Conservation (phyloP, 2,888 invertebrate genomes). For the Coleophora flavipennella region DNA sequence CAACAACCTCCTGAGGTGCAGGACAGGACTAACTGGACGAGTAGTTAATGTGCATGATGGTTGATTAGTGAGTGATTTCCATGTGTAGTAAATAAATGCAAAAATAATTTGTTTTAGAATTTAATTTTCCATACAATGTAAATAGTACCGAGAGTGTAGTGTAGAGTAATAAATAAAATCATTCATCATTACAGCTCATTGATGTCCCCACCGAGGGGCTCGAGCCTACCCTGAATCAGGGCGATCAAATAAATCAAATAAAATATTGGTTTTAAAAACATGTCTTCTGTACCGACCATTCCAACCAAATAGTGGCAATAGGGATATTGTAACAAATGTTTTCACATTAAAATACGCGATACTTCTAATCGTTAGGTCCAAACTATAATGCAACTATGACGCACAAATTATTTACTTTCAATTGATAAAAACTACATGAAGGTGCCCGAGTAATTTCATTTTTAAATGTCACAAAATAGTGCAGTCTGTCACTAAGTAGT, state of each 20-base stretch:
- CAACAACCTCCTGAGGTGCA: too few species aligned
- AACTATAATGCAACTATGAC: constrained; percentile 31
- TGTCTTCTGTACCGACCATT: constrained; percentile 43
- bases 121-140: constrained; percentile 39
- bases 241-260: too few species aligned
- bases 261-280: constrained; percentile 18
- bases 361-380: constrained; percentile 22
- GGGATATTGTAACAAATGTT: constrained; percentile 21
- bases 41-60: constrained; percentile 30
- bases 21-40: constrained; percentile 50
- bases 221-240: too few species aligned
- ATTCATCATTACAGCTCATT: too few species aligned
- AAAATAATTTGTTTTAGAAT: constrained; percentile 27
- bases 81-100: constrained; percentile 12
- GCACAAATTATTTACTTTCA: constrained; percentile 42
- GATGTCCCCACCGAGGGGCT: too few species aligned
- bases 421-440: constrained; percentile 28
- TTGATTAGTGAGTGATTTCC: constrained; percentile 16
- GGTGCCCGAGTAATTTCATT: constrained; percentile 46
- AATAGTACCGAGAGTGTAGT: constrained; percentile 38
- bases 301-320: constrained; percentile 39
- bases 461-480: constrained; percentile 49
- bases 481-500: constrained; percentile 24
- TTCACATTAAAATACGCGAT: constrained; percentile 21
- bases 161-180: constrained; percentile 46